Conservation (phyloP, 2,888 invertebrate species). For the Malacosoma neustria region DNA sequence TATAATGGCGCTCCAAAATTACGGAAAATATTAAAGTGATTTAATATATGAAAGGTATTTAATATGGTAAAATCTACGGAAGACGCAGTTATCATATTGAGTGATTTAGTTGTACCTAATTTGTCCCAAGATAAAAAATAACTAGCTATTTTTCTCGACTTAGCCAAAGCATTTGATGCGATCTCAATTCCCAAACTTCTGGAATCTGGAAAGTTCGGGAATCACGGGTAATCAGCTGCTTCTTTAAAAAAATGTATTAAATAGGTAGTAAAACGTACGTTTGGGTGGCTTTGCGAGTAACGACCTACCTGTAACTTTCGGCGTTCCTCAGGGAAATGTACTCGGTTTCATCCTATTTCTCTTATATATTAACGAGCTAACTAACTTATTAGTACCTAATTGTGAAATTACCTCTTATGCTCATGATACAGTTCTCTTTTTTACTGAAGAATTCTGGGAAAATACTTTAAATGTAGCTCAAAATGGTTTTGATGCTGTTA, state of each 20-base stretch:
- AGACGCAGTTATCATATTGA: neutral
- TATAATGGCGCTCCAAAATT: too few species aligned
- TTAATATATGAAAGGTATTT: too few species aligned
- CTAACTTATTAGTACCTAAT: neutral
- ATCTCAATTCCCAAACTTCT: neutral
- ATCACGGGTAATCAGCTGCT: constrained; percentile 1
- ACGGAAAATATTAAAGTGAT: too few species aligned
- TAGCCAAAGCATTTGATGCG: constrained; percentile 3
- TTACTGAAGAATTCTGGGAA: too few species aligned
- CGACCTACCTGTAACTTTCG: neutral
- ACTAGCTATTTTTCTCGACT: too few species aligned
- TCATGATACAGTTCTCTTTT: constrained; percentile 5
- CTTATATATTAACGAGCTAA: constrained; percentile 2
- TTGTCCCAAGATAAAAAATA: neutral
- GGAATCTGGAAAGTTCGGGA: neutral
- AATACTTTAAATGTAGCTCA: neutral
- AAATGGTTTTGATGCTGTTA: neutral
- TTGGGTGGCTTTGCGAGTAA: neutral
- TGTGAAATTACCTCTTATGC: constrained; percentile 3
- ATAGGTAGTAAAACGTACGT: constrained; percentile 1
- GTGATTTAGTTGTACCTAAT: neutral
- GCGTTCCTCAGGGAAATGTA: constrained; percentile 5
- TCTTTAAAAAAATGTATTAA: constrained; percentile 1
- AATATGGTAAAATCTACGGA: neutral
- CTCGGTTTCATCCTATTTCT: constrained; percentile 4